phyloP scores from a whole-genome alignment of 2,888 invertebrate species.

The Anagyrus pseudococci region DNA sequence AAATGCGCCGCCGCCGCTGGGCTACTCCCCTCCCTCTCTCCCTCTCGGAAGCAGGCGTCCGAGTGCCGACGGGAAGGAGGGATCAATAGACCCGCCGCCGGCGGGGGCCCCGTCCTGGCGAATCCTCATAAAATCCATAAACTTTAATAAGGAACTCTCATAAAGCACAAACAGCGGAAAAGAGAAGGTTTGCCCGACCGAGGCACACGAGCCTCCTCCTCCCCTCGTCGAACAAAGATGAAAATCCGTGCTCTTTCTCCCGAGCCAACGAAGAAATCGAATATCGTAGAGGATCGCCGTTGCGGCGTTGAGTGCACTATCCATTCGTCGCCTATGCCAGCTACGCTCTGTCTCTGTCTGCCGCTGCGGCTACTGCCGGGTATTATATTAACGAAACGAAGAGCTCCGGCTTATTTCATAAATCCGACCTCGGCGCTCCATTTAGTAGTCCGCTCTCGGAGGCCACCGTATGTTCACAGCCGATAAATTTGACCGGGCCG shows the following conservation, averaged over 20 bases:
- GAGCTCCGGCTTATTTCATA: constrained; percentile 23
- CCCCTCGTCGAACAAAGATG: too few species aligned
- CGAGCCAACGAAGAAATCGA: neutral
- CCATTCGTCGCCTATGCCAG: too few species aligned
- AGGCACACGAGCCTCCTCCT: neutral
- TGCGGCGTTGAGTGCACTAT: too few species aligned
- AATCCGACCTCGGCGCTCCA: constrained; percentile 13
- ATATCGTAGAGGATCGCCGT: neutral
- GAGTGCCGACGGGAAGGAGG: neutral
- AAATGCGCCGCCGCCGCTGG: neutral
- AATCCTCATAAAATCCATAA: constrained; percentile 2
- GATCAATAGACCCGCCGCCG: neutral
- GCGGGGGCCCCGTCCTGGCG: neutral
- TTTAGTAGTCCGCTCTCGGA: constrained; percentile 25
- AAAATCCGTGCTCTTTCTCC: too few species aligned
- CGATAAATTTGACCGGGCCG: constrained; percentile 17
- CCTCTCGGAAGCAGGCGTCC: constrained; percentile 4
- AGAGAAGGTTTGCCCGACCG: neutral
- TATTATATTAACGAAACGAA: constrained; percentile 18
- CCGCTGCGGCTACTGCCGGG: too few species aligned
- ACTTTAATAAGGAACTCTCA: constrained; percentile 1
- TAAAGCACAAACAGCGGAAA: neutral
- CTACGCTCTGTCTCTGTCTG: too few species aligned
- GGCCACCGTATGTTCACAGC: constrained; percentile 20
- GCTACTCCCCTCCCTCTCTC: too few species aligned